Evolutionary conservation across 2,113 vertebrate genomes (phyloP).

Genomic region (Diadophis punctatus): DNA sequence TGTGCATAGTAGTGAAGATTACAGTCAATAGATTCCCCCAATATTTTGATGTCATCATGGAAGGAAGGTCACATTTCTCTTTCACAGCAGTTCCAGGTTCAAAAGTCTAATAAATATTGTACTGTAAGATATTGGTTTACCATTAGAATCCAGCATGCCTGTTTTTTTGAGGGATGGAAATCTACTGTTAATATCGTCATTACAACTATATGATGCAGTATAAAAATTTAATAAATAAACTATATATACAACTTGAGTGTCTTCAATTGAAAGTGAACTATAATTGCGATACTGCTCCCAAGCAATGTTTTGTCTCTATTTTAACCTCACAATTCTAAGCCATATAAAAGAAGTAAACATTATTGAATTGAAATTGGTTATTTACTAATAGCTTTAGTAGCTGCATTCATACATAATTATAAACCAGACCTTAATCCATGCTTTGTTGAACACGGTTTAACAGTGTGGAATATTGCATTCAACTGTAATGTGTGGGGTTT

Average conservation of each 20-base stretch:
- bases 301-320: neutral
- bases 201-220: neutral
- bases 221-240: neutral
- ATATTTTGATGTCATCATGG: neutral
- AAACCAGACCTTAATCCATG: neutral
- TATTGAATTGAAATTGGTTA: neutral
- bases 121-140: neutral
- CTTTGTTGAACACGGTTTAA: neutral
- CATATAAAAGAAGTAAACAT: neutral
- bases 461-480: neutral
- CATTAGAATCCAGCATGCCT: neutral
- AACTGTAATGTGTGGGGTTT: neutral
- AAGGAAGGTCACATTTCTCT: neutral
- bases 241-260: neutral
- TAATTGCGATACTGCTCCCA: neutral
- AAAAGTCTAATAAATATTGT: neutral
- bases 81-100: neutral
- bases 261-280: neutral
- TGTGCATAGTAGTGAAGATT: neutral
- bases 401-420: neutral
- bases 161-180: neutral
- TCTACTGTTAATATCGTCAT: neutral
- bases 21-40: neutral
- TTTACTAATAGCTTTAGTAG: neutral
- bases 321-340: neutral